Conservation (phyloP, 2,113 vertebrate genomes). For the Siniperca knerii region DNA sequence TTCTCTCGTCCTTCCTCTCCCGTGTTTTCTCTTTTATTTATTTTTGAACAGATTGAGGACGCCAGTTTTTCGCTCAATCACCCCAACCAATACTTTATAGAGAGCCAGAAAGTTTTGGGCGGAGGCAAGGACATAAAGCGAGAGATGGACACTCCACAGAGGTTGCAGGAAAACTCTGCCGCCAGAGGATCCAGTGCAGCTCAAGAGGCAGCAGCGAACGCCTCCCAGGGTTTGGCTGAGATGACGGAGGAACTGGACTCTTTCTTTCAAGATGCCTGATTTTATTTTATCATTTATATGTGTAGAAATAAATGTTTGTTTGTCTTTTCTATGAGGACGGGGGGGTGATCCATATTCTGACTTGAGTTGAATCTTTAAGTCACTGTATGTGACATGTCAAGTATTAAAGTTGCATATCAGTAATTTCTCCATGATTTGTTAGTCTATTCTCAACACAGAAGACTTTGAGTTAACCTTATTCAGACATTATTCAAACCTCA, state of each 20-base stretch:
- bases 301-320: slow-evolving; percentile 1
- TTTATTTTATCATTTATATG: not conserved
- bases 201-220: slow-evolving; percentile 56
- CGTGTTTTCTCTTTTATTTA: slow-evolving; percentile 19
- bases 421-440: not conserved
- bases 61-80: slow-evolving; percentile 93
- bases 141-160: slow-evolving; percentile 85
- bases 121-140: slow-evolving; percentile 89
- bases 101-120: slow-evolving; percentile 87
- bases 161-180: slow-evolving; percentile 62
- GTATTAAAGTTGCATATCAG: slow-evolving; percentile 41
- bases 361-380: not conserved
- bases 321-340: not conserved
- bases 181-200: slow-evolving; percentile 25
- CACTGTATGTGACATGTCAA: slow-evolving; percentile 18
- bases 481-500: not conserved
- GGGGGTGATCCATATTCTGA: not conserved
- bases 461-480: not conserved
- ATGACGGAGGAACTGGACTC: slow-evolving; percentile 88
- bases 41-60: slow-evolving; percentile 88
- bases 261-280: slow-evolving; percentile 84
- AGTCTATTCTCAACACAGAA: not conserved
- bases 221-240: slow-evolving; percentile 72
- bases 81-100: slow-evolving; percentile 97
- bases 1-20: not conserved